Conservation (phyloP, 2,888 invertebrate species). For the Glomeris marginata region DNA sequence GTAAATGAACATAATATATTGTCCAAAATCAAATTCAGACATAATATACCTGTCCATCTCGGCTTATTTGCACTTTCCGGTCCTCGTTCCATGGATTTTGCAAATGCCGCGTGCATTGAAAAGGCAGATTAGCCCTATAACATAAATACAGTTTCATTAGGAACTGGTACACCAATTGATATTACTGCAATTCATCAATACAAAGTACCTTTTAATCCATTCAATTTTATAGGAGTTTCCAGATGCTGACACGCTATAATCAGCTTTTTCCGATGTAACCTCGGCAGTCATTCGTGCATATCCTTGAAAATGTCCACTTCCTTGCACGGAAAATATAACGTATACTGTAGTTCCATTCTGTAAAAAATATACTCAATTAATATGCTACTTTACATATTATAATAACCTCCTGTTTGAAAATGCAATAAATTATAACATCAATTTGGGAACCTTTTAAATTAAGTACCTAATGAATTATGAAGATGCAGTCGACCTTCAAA, state of each 20-base stretch:
- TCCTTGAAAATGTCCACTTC: slow-evolving; percentile 38
- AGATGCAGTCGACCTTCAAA: no score
- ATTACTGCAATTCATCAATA: not conserved
- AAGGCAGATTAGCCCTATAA: slow-evolving; percentile 32
- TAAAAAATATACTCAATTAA: slow-evolving; percentile 20
- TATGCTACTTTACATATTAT: not conserved
- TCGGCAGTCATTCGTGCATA: slow-evolving; percentile 30
- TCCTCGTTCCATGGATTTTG: slow-evolving; percentile 42
- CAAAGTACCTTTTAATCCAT: slow-evolving; percentile 33
- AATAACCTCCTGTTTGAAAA: no score
- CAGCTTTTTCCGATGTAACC: slow-evolving; percentile 26
- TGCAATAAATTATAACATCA: no score
- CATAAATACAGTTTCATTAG: slow-evolving; percentile 5
- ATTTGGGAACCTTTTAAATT: no score
- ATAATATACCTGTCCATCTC: slow-evolving; percentile 41
- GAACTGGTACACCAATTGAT: not conserved
- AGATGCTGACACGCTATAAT: slow-evolving; percentile 27
- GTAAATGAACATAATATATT: not conserved
- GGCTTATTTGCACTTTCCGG: slow-evolving; percentile 38
- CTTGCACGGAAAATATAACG: slow-evolving; percentile 40
- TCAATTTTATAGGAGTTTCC: slow-evolving; percentile 31
- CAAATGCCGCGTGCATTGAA: slow-evolving; percentile 38
- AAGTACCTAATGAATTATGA: no score
- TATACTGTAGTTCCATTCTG: slow-evolving; percentile 31
- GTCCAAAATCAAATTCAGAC: not conserved